Base-by-base conservation (phyloP, 2,888 invertebrate species). In the Horisme vitalbata region DNA sequence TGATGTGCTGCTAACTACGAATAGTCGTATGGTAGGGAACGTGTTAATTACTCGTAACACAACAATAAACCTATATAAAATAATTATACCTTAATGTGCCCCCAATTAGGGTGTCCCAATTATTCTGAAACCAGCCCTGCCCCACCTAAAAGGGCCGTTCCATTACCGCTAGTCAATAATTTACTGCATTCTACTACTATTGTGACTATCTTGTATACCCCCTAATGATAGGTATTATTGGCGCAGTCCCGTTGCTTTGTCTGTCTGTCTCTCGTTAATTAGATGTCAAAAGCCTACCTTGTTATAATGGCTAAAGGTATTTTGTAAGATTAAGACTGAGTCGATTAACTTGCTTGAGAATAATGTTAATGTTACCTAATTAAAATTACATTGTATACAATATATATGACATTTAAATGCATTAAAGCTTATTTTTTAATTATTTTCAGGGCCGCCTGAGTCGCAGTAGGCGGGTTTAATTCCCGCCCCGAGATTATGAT, bases 151-250 rank as follows among this genome's bases (percentile, higher is more conserved):
- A 52, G 35, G 49, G 44, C 41, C 39, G 32, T 34, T 41, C 51
- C 39, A 52, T 55, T 53, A 55, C 55, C 55, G 51, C 51, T 45
- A 43, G 27, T 45, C 45, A 51, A 52, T 53, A 59, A 59, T 56
- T 57, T 59, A 54, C 46, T 48, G 57, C 63, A 63, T 67, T 67
- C 62, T 63, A 61, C 63, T 47, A 53, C 55, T 63, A 61, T 63
- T 63, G 57, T 60, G 38, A 38, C 52, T 58, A 44, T 43, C 39
- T 46, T 52, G 45, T 45, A 46, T 44, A 35, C 38, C 34, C 44
- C 38, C 41, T 55, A 44, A 49, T 49, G 49, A 45, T 44, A 49
- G 37, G 44, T 28, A 33, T 36, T 43, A 43, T 33, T 37, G 32
- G 31, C 52, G 24, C 33, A 11, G 15, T 26, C 23, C 51, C 18